Evolutionary conservation across 2,888 invertebrate genomes (phyloP), one percentile per base, ranked within the genome.

Genomic region (Agrotis puta): DNA sequence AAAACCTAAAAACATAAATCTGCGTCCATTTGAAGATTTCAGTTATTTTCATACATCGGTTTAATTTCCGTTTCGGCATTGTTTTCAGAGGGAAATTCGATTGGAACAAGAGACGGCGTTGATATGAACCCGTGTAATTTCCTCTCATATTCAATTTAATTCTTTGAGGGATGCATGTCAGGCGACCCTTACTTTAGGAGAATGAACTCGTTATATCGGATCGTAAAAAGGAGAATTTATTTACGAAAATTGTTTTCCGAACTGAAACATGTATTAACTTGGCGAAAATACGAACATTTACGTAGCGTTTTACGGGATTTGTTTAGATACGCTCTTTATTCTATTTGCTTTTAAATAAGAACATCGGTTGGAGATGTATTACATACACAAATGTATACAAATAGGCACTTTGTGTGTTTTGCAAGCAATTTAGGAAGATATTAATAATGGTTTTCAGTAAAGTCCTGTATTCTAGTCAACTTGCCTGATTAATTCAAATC

Each of bases 21-120:
- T 83, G 84, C 85, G 88, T 88, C 89, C 91, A 88, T 91, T 91
- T 85, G 83, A 89, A 88, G 88, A 91, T 90, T 88, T 89, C 88
- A 81, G 87, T 91, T 92, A 91, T 93, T 92, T 92, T 92, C 91
- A 90, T 90, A 92, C 91, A 92, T 93, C 88, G 90, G 88, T 90
- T 95, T 94, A 95, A 95, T 95, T 95, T 95, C 95, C 95, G 95
- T 88, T 91, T 85, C 81, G 88, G 90, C 93, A 92, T 94, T 95
- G 94, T 95, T 94, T 95, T 95, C 91, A 90, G 88, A 91, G 91
- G 90, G 91, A 92, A 91, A 93, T 93, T 94, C 93, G 92, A 94
- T 94, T 92, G 92, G 90, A 90, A 92, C 89, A 90, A 92, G 90
- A 92, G 91, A 88, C 89, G 89, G 89, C 90, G 88, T 89, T 92